Percentiles rank a stretch among this genome's conserved stretches.
phyloP scores from a whole-genome alignment of 2,797 vertebrate species.

The Emys orbicularis region DNA sequence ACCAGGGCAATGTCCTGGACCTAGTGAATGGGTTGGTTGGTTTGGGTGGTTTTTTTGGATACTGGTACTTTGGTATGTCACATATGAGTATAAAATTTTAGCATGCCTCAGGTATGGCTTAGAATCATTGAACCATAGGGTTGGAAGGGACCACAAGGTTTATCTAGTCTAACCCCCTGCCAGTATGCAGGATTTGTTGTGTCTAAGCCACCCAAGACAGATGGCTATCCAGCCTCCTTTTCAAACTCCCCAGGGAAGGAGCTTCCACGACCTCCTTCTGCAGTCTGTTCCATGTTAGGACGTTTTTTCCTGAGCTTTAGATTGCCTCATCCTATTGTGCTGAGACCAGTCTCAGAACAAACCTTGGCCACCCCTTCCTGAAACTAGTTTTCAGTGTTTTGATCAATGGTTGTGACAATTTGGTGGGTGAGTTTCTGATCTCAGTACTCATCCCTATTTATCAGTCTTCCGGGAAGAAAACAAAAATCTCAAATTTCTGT shows the following conservation, averaged over 20 bases:
- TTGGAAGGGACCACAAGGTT: background rate
- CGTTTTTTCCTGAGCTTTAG: background rate
- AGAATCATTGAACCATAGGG: background rate
- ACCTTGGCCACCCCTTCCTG: background rate
- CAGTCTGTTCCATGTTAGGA: background rate
- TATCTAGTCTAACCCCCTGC: background rate
- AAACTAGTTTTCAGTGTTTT: conserved; percentile 3
- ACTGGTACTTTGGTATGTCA: background rate
- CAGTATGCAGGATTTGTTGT: background rate
- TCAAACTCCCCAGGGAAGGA: background rate
- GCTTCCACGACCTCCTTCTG: background rate
- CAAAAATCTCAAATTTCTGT: background rate
- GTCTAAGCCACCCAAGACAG: background rate
- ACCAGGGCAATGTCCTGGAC: background rate
- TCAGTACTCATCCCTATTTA: background rate
- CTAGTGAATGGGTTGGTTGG: background rate
- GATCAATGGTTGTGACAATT: background rate
- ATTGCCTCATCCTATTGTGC: background rate
- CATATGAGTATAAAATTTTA: background rate
- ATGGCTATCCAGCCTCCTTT: background rate
- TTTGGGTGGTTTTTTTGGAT: background rate
- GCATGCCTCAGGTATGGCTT: background rate
- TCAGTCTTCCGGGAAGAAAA: background rate
- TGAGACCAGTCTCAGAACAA: background rate
- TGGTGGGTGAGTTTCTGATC: background rate